A percentile compares a stretch with the other conserved stretches of the same genome.
These are phyloP conservation scores for Burhinus oedicnemus DNA, from an alignment of 2,113 vertebrate species.

Conservation along the genomic window DNA sequence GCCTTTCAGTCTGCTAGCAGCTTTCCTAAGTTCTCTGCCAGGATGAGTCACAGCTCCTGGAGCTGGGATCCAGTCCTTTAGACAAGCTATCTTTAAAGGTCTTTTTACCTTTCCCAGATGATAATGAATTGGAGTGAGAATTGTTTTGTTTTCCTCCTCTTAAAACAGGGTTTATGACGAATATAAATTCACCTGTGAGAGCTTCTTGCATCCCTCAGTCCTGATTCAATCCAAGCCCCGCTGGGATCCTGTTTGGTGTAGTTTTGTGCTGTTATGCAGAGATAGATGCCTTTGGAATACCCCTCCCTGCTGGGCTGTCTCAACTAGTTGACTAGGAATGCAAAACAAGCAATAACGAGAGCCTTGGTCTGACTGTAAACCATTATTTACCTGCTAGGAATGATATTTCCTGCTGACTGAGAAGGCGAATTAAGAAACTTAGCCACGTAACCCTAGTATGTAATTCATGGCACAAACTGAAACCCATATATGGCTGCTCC, in stretches of 20 bases:
- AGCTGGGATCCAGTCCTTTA: conserved; percentile 3
- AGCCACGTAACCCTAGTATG: neutral
- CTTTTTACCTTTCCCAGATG: conserved; percentile 6
- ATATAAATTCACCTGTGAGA: neutral
- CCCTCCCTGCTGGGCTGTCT: conserved; percentile 37
- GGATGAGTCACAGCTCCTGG: conserved; percentile 48
- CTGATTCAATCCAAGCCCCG: rapidly evolving
- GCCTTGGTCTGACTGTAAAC: conserved; percentile 13
- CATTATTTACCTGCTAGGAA: conserved; percentile 60
- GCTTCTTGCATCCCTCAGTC: neutral
- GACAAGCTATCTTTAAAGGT: conserved; percentile 2
- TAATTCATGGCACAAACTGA: neutral
- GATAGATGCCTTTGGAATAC: neutral
- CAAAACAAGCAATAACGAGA: conserved; percentile 43
- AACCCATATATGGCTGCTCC: neutral
- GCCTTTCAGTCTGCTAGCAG: conserved; percentile 24
- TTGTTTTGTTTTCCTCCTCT: neutral
- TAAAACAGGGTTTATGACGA: neutral
- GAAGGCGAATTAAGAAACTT: neutral
- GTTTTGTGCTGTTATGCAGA: neutral
- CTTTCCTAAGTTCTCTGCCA: conserved; percentile 9
- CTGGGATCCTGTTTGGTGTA: neutral
- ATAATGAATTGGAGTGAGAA: neutral
- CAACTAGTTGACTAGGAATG: conserved; percentile 42
- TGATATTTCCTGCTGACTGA: conserved; percentile 36